A percentile compares a stretch with the other conserved stretches of the same genome.
These are phyloP conservation scores for Alsophila aescularia DNA, from an alignment of 2,888 invertebrate species.

Conservation along the genomic window DNA sequence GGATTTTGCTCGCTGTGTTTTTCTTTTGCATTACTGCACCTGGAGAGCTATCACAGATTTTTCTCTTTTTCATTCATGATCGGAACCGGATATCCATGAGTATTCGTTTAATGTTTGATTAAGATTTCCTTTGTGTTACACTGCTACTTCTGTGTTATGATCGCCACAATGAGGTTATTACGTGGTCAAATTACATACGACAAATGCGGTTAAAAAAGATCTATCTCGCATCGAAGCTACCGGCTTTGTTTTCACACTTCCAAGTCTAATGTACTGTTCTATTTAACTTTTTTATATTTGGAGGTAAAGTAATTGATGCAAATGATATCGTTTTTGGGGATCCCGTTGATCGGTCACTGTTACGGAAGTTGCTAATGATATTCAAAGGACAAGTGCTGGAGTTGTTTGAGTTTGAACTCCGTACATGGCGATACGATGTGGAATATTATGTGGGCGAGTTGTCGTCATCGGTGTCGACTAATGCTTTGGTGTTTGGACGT, in stretches of 20 bases:
- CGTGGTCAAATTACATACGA: slow-evolving; percentile 32
- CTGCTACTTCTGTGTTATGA: slow-evolving; percentile 13
- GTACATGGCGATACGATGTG: slow-evolving; percentile 56
- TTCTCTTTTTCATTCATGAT: slow-evolving; percentile 15
- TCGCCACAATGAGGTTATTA: slow-evolving; percentile 29
- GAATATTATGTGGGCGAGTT: slow-evolving; percentile 62
- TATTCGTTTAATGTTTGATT: slow-evolving; percentile 25
- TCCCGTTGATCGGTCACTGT: slow-evolving; percentile 63
- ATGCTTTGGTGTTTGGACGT: slow-evolving; percentile 50
- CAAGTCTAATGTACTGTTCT: slow-evolving; percentile 3
- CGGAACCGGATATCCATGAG: slow-evolving; percentile 25
- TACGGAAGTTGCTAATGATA: slow-evolving; percentile 66
- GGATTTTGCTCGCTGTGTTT: slow-evolving; percentile 41
- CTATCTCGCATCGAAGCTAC: slow-evolving; percentile 11
- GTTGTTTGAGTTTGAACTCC: slow-evolving; percentile 49
- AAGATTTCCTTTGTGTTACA: slow-evolving; percentile 11
- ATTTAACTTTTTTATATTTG: slow-evolving; percentile 16
- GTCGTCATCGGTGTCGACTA: slow-evolving; percentile 56
- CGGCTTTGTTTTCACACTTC: slow-evolving; percentile 20
- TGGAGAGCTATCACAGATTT: slow-evolving; percentile 18
- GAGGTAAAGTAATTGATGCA: slow-evolving; percentile 37
- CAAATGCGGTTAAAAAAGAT: slow-evolving; percentile 26
- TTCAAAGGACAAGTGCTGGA: slow-evolving; percentile 58
- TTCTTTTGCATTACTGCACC: slow-evolving; percentile 28
- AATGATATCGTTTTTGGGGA: slow-evolving; percentile 49